Conservation (phyloP, 35 echinoderm and acorn worm genomes). For the Heliocidaris erythrogramma region DNA sequence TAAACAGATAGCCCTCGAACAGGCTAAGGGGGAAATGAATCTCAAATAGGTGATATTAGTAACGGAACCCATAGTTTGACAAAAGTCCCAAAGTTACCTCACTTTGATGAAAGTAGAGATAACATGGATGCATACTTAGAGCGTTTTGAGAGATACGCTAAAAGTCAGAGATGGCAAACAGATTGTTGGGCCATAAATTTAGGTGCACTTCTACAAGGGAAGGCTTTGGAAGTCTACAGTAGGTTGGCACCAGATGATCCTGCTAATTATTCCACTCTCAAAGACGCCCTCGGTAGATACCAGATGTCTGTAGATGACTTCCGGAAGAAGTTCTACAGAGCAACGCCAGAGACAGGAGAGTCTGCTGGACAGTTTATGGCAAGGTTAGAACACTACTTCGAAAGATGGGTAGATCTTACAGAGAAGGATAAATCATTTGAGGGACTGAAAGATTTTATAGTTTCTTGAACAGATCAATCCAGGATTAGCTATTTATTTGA, state of each 20-base stretch:
- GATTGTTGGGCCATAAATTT: conserved; percentile 64
- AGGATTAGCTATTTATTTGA: conserved; percentile 61
- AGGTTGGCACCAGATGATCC: conserved; percentile 48
- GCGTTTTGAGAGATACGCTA: conserved; percentile 73
- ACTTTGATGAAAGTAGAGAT: conserved; percentile 64
- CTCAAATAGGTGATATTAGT: not conserved
- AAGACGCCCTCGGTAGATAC: conserved; percentile 61
- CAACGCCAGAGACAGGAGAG: conserved; percentile 48
- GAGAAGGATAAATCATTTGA: conserved; percentile 38
- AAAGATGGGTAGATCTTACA: conserved; percentile 49
- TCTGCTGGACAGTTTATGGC: conserved; percentile 53
- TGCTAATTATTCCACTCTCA: conserved; percentile 67
- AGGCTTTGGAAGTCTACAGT: conserved; percentile 59
- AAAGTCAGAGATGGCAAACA: conserved; percentile 43
- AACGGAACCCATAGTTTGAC: conserved; percentile 20
- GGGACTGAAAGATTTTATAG: conserved; percentile 59
- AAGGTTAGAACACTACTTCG: conserved; percentile 32
- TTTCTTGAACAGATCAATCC: conserved; percentile 49
- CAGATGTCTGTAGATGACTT: conserved; percentile 60
- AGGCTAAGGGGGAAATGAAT: not conserved
- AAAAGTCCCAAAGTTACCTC: too few species aligned
- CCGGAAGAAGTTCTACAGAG: conserved; percentile 37
- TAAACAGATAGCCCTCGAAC: conserved; percentile 5
- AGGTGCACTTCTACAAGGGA: conserved; percentile 60
- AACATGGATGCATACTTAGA: conserved; percentile 79